These are phyloP conservation scores for Sebastes paucispinis DNA, from an alignment of 2,797 vertebrate species.

Conservation along the genomic window DNA sequence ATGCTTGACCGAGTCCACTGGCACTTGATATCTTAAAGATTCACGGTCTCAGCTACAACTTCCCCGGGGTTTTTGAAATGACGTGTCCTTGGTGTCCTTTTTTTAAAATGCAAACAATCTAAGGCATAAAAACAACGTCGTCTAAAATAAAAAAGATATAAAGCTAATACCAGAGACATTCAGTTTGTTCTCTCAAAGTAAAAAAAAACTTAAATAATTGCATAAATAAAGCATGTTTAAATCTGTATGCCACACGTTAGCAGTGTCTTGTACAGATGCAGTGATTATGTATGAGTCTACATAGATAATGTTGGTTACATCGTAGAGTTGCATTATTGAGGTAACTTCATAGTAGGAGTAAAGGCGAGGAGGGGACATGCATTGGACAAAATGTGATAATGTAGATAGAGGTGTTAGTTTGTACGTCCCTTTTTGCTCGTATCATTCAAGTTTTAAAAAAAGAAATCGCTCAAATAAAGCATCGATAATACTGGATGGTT, in stretches of 20 bases:
- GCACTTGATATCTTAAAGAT: slow-evolving; percentile 65
- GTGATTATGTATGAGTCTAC: slow-evolving; percentile 49
- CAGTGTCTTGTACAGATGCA: slow-evolving; percentile 40
- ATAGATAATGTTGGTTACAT: slow-evolving; percentile 52
- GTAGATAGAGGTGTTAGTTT: slow-evolving; percentile 54
- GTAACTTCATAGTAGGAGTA: slow-evolving; percentile 57
- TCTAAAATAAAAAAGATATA: slow-evolving; percentile 53
- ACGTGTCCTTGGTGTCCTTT: slow-evolving; percentile 71
- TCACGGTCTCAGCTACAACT: slow-evolving; percentile 37
- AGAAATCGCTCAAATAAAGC: slow-evolving; percentile 27
- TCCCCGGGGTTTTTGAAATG: slow-evolving; percentile 2
- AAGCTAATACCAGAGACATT: slow-evolving; percentile 81
- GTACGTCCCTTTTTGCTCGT: slow-evolving; percentile 48
- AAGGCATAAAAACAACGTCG: slow-evolving; percentile 60
- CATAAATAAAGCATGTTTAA: slow-evolving; percentile 70
- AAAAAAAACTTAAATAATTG: slow-evolving; percentile 75
- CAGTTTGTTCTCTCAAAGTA: slow-evolving; percentile 61
- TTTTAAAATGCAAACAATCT: slow-evolving; percentile 59
- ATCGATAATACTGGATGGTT: slow-evolving; percentile 34
- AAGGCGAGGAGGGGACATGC: slow-evolving; percentile 45
- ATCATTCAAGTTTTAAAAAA: slow-evolving; percentile 61
- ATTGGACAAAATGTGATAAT: slow-evolving; percentile 43
- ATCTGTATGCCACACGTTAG: slow-evolving; percentile 47
- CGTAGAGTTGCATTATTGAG: slow-evolving; percentile 55
- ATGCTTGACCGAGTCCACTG: slow-evolving; percentile 54